Conservation (phyloP, 2,888 invertebrate species). For the Aphrophora alni region DNA sequence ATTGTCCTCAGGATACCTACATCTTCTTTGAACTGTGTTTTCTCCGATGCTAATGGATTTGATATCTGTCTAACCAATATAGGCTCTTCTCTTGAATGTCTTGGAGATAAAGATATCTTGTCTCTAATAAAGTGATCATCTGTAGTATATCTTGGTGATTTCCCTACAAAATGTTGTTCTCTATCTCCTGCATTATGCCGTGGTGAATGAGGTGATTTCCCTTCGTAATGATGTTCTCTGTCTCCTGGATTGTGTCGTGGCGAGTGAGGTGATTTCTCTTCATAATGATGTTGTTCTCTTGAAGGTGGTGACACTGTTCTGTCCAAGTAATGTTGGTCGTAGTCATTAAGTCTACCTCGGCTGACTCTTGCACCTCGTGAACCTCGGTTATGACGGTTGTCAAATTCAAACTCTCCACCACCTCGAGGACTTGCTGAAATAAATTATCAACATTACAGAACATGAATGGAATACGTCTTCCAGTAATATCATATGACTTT, state of each 20-base stretch:
- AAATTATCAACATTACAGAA: background rate
- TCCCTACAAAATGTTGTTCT: background rate
- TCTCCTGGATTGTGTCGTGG: too few relatives aligned
- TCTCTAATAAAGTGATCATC: too few relatives aligned
- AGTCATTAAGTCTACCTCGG: background rate
- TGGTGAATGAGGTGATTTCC: background rate
- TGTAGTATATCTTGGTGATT: background rate
- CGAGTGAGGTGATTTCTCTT: background rate
- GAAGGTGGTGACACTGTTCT: background rate
- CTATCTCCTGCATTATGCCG: background rate
- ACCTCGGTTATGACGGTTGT: background rate
- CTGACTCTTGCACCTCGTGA: background rate
- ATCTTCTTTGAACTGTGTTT: background rate
- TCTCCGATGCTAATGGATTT: background rate
- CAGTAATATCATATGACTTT: too few relatives aligned
- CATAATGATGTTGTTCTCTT: background rate
- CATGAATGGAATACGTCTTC: too few relatives aligned
- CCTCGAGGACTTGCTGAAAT: background rate
- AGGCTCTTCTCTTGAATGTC: background rate
- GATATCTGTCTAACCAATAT: background rate
- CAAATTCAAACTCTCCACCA: background rate
- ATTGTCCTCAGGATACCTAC: background rate
- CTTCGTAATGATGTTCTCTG: too few relatives aligned
- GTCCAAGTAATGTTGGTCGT: background rate
- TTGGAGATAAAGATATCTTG: background rate